These are phyloP conservation scores for Forbesichthys papilliferus DNA, from an alignment of 2,113 vertebrate genomes.

Conservation along the genomic window DNA sequence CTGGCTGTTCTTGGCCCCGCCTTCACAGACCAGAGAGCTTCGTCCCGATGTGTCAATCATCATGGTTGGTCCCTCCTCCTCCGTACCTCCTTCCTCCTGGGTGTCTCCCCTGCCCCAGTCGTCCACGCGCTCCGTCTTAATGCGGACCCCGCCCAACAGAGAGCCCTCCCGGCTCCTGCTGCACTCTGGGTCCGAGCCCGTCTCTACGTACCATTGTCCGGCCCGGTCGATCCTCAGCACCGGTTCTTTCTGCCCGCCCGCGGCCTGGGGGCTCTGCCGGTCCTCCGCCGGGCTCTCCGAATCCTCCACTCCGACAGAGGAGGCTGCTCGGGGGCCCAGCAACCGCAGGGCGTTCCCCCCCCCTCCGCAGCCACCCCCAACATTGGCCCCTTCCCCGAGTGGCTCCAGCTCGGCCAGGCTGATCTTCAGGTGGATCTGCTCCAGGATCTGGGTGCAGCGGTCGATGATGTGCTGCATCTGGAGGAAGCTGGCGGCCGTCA, in stretches of 20 bases:
- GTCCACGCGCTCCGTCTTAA: constrained; percentile 93
- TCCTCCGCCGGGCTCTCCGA: constrained; percentile 85
- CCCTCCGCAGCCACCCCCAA: constrained; percentile 70
- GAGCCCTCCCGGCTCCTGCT: constrained; percentile 81
- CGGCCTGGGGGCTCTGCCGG: constrained; percentile 87
- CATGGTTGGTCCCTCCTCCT: constrained; percentile 88
- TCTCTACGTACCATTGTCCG: constrained; percentile 97
- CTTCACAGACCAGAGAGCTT: constrained; percentile 81
- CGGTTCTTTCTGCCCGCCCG: constrained; percentile 79
- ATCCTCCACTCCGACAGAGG: constrained; percentile 74
- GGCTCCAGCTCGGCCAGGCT: constrained; percentile 87
- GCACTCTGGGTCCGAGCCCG: constrained; percentile 83
- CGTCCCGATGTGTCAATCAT: constrained; percentile 92
- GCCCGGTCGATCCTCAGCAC: constrained; percentile 93
- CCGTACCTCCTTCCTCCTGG: constrained; percentile 87
- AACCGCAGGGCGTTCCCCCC: constrained; percentile 64
- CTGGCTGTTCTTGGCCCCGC: constrained; percentile 79
- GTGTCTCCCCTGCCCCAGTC: constrained; percentile 91
- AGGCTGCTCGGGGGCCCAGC: constrained; percentile 76
- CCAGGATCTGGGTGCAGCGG: constrained; percentile 96
- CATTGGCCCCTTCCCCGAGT: constrained; percentile 75
- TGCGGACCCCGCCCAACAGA: constrained; percentile 83
- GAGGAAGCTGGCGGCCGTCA: constrained; percentile 96
- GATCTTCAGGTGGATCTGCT: constrained; percentile 97
- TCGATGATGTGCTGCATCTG: constrained; percentile 99